Base-by-base conservation (phyloP, 1,140 invertebrate genomes). In the Drosophila auraria region DNA sequence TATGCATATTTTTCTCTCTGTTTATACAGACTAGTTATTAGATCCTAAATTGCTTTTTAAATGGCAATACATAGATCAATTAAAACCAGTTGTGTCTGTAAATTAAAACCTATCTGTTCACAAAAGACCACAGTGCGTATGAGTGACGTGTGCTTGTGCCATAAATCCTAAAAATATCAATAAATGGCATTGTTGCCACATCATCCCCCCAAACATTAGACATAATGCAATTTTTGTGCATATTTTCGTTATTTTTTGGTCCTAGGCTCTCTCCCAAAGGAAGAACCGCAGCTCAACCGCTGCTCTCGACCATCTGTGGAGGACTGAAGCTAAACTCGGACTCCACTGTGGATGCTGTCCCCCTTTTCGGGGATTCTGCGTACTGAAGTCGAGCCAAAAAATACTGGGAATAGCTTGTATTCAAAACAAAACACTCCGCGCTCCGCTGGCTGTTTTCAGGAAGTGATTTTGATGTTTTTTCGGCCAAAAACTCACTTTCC, bases 311-410 rank as follows among this genome's bases (percentile, higher is more conserved):
- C 71, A 53, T 73, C 56, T 73, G 71, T 74, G 56, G 69, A 73
- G 71, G 71, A 75, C 72, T 75, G n/a, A 75, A n/a, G 25, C 42
- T 30, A 15, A 30, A 40, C 42, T 49, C 30, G 51, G 14, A 15
- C 30, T 30, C 27, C 47, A 30, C 27, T 84, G 82, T 82, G 82
- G 83, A 84, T 87, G 82, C 82, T 87, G 82, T 75, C 73, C 82
- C 80, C 74, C 47, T 59, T 82, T 61, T 17, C 9, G n/a, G 25
- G 11, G 78, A 80, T 40, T 78, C 74, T 68, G 66, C 77, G 80
- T 23, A 61, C 49, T 59, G 20, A 14, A 14, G 8, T 14, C 30
- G 30, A 9, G 1, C 7, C n/a, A 7, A 8, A 12, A 44, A 68
- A 78, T 50, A 79, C 66, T 79, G 76, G 76, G 76, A 78, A 79